Evolutionary conservation across 2,113 vertebrate genomes (phyloP).

Genomic region (Taurulus bubalis): DNA sequence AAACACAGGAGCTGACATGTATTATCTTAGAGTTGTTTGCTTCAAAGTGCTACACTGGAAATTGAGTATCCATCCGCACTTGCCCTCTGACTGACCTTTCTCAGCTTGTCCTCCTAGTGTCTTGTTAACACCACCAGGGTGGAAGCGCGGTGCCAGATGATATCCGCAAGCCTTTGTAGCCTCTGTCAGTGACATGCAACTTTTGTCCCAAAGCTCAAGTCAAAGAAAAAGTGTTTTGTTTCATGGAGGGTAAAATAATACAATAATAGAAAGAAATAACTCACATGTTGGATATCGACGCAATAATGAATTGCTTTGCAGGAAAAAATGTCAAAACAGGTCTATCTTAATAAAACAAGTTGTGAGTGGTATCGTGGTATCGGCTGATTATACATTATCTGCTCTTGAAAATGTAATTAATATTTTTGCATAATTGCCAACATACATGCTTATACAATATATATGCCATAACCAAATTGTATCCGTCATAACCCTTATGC

Average conservation of each 20-base stretch:
- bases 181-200: conserved; percentile 24
- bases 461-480: background rate
- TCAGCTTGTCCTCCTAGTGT: conserved; percentile 35
- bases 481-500: background rate
- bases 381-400: background rate
- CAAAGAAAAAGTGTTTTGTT: conserved; percentile 1
- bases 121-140: conserved; percentile 55
- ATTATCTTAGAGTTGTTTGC: conserved; percentile 25
- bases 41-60: conserved; percentile 28
- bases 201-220: conserved; percentile 5
- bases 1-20: conserved; percentile 10
- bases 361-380: background rate
- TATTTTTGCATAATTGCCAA: background rate
- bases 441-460: background rate
- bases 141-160: conserved; percentile 35
- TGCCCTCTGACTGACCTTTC: conserved; percentile 62
- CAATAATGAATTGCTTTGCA: conserved; percentile 1
- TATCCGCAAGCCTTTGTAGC: conserved; percentile 27
- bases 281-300: background rate
- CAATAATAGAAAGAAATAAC: background rate
- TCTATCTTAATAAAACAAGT: background rate
- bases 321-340: background rate
- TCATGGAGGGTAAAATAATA: background rate
- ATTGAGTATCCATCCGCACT: conserved; percentile 40
- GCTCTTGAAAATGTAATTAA: background rate